Percentiles rank a stretch among this genome's conserved stretches.
Conservation (phyloP, 2,888 invertebrate genomes). For the Pseudoips prasinana region DNA sequence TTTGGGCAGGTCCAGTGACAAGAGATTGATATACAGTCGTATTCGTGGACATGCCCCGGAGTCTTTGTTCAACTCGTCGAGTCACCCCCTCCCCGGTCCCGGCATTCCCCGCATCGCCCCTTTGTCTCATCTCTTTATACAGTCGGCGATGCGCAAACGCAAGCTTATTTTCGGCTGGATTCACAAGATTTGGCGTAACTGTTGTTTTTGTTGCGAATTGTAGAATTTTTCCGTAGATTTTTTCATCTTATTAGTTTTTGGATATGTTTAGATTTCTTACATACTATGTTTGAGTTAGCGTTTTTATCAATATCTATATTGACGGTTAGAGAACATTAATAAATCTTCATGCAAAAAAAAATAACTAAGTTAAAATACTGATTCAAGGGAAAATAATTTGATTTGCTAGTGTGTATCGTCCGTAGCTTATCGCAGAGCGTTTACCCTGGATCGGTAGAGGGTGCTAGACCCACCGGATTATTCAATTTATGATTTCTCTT, state of each 20-base stretch:
- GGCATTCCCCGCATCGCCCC: constrained; percentile 50
- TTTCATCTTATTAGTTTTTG: constrained; percentile 19
- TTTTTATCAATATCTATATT: no score
- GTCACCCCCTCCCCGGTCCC: constrained; percentile 34
- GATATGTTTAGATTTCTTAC: not conserved
- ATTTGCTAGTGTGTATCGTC: no score
- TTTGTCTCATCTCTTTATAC: constrained; percentile 73
- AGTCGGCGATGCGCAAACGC: constrained; percentile 61
- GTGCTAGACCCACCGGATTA: no score
- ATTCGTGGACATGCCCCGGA: constrained; percentile 74
- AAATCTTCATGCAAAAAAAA: no score
- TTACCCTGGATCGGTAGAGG: no score
- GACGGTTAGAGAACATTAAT: no score
- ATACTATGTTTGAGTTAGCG: no score
- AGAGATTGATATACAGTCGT: constrained; percentile 78
- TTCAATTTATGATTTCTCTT: no score
- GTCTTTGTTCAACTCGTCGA: constrained; percentile 78
- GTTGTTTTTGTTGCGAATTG: constrained; percentile 41
- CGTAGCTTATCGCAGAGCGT: no score
- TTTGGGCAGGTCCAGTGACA: constrained; percentile 77
- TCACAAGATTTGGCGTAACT: constrained; percentile 45
- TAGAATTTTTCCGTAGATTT: constrained; percentile 36
- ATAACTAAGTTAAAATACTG: no score
- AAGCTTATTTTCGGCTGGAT: constrained; percentile 69
- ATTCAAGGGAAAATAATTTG: no score